Percentiles rank a stretch among this genome's conserved stretches.
Conservation (phyloP, 2,113 vertebrate genomes). For the Cettia cetti region DNA sequence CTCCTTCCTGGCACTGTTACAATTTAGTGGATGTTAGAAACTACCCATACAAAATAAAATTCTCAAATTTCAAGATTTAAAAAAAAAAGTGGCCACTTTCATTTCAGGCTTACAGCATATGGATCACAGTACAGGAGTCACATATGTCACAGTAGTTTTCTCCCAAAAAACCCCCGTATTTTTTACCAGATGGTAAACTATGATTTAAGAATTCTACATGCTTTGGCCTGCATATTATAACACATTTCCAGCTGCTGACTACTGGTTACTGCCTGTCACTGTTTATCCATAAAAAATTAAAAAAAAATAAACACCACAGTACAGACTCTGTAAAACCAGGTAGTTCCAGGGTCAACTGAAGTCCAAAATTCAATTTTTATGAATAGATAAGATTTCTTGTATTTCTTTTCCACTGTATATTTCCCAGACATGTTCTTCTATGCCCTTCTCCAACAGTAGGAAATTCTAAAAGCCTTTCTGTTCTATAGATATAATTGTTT, state of each 20-base stretch:
- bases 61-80: background rate
- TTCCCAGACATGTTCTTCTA: background rate
- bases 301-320: background rate
- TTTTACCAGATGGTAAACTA: background rate
- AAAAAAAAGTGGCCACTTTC: background rate
- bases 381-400: background rate
- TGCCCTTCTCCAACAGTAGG: background rate
- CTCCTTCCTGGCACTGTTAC: background rate
- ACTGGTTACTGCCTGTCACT: background rate
- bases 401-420: background rate
- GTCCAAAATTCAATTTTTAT: background rate
- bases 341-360: background rate
- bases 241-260: background rate
- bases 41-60: background rate
- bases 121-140: background rate
- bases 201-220: background rate
- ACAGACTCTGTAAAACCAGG: background rate
- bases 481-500: background rate
- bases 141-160: background rate
- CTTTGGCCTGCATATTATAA: background rate
- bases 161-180: background rate
- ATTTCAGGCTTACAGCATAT: background rate
- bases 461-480: background rate
- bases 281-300: background rate
- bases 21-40: background rate